Conservation (phyloP, 2,113 vertebrate genomes). For the Chloropsis hardwickii region DNA sequence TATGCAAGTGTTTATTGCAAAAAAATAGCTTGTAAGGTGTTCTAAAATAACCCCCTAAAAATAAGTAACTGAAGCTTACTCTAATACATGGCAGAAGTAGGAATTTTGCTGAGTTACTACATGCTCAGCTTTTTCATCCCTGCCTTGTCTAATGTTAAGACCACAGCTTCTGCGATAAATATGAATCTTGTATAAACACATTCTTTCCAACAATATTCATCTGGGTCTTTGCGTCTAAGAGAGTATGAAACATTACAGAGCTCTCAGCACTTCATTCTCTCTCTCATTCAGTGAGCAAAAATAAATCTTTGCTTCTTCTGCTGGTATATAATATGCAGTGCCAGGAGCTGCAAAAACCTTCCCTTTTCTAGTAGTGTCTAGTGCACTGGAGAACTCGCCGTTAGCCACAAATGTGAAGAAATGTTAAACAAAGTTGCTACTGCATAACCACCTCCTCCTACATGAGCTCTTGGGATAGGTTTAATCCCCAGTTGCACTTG, state of each 20-base stretch:
- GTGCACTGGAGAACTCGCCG: not conserved
- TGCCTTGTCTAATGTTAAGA: not conserved
- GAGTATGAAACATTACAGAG: conserved; percentile 47
- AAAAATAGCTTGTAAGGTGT: not conserved
- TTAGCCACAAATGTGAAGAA: conserved; percentile 16
- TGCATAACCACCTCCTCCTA: conserved; percentile 19
- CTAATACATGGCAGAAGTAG: not conserved
- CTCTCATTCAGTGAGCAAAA: conserved; percentile 67
- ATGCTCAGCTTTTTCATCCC: conserved; percentile 21
- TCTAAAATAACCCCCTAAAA: not conserved
- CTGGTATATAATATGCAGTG: conserved; percentile 33
- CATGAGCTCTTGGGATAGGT: not conserved
- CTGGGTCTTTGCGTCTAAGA: conserved; percentile 34
- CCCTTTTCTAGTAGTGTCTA: conserved; percentile 78
- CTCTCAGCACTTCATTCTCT: conserved; percentile 52
- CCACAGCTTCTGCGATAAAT: conserved; percentile 34
- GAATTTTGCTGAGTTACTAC: conserved; percentile 63
- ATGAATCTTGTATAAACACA: conserved; percentile 65
- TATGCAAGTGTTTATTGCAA: not conserved
- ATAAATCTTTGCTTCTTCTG: conserved; percentile 63
- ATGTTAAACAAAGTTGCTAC: conserved; percentile 48
- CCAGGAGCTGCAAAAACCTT: conserved; percentile 71
- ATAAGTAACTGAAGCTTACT: not conserved
- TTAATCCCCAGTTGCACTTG: not conserved
- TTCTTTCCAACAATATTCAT: conserved; percentile 71